Evolutionary conservation across 2,113 vertebrate genomes (phyloP), one percentile per base, ranked within the genome.

Genomic region (Pygoscelis adeliae): DNA sequence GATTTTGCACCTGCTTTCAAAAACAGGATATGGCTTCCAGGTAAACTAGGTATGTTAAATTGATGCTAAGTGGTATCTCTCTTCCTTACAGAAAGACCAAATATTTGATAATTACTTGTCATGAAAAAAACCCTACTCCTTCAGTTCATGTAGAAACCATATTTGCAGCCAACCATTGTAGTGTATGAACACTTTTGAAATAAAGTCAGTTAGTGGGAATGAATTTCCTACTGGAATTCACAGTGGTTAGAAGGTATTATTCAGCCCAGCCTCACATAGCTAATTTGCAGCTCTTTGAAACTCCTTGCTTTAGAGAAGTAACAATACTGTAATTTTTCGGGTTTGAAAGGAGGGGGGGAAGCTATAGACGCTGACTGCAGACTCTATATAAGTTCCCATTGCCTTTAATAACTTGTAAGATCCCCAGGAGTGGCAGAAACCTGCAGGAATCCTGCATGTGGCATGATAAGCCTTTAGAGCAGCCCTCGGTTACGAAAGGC

Each of bases 281-380:
- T 95, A 44, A 95, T 95, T 91, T 96, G 66, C 42, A 62, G 66
- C 7, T 66, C 62, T 87, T 58, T 53, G 66, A 89, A 95, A 77
- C 32, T 50, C 46, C 29, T 81, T 77, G 66, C 46, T 85, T 65
- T 83, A 69, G 69, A 49, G 52, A 55, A 85, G 55, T 69, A 87
- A 82, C 56, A 85, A 55, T 93, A 65, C 25, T 53, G 58, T 70
- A 62, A 83, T 93, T 95, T 95, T 91, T 58, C 66, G 69, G 17
- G 29, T 73, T 85, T 93, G 81, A 84, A 86, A 80, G 67, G 25
- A 32, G 8, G 0, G 13, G 9, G 25, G 12, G 10, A 56, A 76
- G 11, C 32, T 56, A 10, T 3, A 95, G 56, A 34, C 17, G 23
- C 38, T 65, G 42, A 52, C 30, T 89, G 52, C 55, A 59, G 29